Evolutionary conservation across 2,888 invertebrate species (phyloP).

Genomic region (Hyposoter dolosus): DNA sequence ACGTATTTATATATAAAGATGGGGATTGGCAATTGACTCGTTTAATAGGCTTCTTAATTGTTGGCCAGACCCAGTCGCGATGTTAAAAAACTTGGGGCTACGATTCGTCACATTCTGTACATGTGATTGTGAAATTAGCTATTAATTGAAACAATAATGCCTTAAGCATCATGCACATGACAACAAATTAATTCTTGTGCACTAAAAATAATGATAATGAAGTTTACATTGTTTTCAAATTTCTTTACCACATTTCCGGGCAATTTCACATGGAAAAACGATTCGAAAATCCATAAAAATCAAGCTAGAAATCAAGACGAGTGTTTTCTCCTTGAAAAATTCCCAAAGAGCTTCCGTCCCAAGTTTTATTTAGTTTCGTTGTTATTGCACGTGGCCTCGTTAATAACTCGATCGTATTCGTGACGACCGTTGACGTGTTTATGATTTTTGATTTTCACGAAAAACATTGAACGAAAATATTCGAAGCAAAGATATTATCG

Average conservation of each 20-base stretch:
- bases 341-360: background rate
- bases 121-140: background rate
- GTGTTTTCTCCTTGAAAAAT: background rate
- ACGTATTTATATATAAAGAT: slow-evolving; percentile 3
- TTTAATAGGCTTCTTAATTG: slow-evolving; percentile 60
- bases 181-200: background rate
- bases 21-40: slow-evolving; percentile 71
- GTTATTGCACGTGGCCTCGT: background rate
- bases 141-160: background rate
- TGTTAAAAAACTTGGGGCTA: slow-evolving; percentile 39
- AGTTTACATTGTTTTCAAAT: background rate
- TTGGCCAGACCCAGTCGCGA: slow-evolving; percentile 27
- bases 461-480: background rate
- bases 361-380: background rate
- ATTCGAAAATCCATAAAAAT: background rate
- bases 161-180: background rate
- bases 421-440: background rate
- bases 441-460: background rate
- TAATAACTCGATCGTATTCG: background rate
- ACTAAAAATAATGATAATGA: background rate
- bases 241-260: background rate
- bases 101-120: background rate
- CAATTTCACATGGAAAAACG: background rate
- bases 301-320: background rate
- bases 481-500: background rate